A percentile compares a stretch with the other conserved stretches of the same genome.
phyloP scores from a whole-genome alignment of 2,888 invertebrate species.

The Dolomedes plantarius region DNA sequence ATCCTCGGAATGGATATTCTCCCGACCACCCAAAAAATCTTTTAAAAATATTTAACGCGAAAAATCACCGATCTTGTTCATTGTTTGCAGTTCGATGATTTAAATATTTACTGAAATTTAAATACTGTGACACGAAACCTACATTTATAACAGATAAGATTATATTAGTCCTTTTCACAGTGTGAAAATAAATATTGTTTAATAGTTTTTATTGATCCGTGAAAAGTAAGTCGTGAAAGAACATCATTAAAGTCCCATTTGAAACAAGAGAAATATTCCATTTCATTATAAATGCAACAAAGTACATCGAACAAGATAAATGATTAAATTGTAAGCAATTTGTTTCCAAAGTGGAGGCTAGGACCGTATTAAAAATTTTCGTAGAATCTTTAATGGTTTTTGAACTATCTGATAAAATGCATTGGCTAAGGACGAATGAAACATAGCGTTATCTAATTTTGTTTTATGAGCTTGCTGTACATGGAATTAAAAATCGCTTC shows the following conservation, averaged over 20 bases:
- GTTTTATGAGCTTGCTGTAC: neutral
- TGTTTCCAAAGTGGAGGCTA: neutral
- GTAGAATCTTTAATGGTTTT: constrained; percentile 10
- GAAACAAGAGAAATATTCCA: constrained; percentile 16
- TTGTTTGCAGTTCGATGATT: no score
- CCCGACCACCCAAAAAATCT: no score
- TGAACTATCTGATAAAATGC: neutral
- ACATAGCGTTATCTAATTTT: neutral
- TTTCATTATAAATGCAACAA: constrained; percentile 16
- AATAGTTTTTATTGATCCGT: constrained; percentile 1
- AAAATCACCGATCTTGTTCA: no score
- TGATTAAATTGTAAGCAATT: constrained; percentile 12
- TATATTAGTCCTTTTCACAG: neutral
- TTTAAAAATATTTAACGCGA: no score
- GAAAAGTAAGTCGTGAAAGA: neutral
- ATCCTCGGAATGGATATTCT: no score
- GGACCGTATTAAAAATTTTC: neutral
- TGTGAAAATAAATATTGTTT: neutral
- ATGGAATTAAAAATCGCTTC: neutral
- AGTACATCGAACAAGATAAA: neutral
- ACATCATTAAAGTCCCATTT: constrained; percentile 16
- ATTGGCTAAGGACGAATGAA: constrained; percentile 12
- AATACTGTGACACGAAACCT: no score
- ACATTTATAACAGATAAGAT: no score
- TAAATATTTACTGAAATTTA: no score